Evolutionary conservation across 2,888 invertebrate species (phyloP), one percentile per base, ranked within the genome.

Genomic region (Callosobruchus maculatus): DNA sequence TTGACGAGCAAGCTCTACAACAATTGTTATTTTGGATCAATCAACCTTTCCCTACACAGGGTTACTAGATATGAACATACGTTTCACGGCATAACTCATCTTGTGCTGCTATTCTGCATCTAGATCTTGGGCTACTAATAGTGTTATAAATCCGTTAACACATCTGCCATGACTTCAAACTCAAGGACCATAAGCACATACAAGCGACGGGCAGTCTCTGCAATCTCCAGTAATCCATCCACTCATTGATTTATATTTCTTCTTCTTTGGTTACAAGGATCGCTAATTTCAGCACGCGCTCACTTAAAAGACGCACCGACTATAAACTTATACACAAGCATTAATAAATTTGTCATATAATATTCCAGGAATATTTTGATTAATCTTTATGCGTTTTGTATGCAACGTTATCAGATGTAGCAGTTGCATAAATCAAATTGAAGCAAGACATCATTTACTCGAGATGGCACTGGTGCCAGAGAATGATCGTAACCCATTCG

Each of bases 371-470:
- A 78, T 77, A 76, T 77, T 79, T 79, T 80, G 80, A 80, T 80
- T 78, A 79, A 80, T 78, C 78, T 78, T 74, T 77, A 75, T 79
- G 78, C 77, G 75, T 77, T 79, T 78, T 77, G 75, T 80, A 77
- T 71, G 77, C 73, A 73, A 70, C 75, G 20, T 70, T 80, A 79
- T 80, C 78, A 77, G 79, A 79, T 79, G 75, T 68, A 70, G 75
- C 74, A 70, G 26, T 73, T 20, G 71, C 73, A 74, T 80, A 79
- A 78, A 79, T 80, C 78, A 79, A 77, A 77, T 70, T 73, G 73
- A 79, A 80, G 78, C 79, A 79, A 78, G 79, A 78, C 78, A 79
- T 79, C 79, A 78, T 79, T 79, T 79, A 79, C 78, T 77, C 76
- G 76, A 79, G 78, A 74, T 73, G 77, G 77, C 77, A 75, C 74